Percentiles rank a stretch among this genome's conserved stretches.
These are phyloP conservation scores for Lates japonicus DNA, from an alignment of 2,797 vertebrate genomes.

Conservation along the genomic window DNA sequence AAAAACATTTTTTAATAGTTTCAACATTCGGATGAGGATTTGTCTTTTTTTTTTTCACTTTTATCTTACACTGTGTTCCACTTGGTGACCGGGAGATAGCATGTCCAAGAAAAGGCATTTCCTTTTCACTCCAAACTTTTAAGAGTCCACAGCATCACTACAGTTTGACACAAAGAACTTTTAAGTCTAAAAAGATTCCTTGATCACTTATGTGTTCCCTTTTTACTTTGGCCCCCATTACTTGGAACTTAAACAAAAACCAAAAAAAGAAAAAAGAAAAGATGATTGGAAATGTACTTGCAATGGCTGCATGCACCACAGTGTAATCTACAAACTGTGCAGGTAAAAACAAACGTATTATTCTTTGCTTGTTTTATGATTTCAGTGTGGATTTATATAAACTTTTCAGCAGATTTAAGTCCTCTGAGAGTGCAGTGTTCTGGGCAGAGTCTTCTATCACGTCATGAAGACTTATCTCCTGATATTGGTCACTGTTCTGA, in stretches of 20 bases:
- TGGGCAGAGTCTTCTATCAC: neutral
- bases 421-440: neutral
- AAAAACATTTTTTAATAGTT: slow-evolving; percentile 84
- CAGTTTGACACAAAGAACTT: slow-evolving; percentile 69
- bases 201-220: slow-evolving; percentile 46
- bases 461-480: slow-evolving; percentile 2
- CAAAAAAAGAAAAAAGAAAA: neutral
- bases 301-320: slow-evolving; percentile 75
- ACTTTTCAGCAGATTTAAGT: slow-evolving; percentile 19
- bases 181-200: slow-evolving; percentile 46
- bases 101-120: slow-evolving; percentile 65
- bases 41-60: slow-evolving; percentile 48
- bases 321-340: slow-evolving; percentile 59
- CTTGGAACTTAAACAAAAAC: slow-evolving; percentile 53
- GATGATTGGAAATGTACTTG: slow-evolving; percentile 43
- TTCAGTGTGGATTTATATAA: slow-evolving; percentile 23
- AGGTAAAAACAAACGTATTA: slow-evolving; percentile 38
- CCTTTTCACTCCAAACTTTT: slow-evolving; percentile 45
- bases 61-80: slow-evolving; percentile 73
- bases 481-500: slow-evolving; percentile 31
- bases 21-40: slow-evolving; percentile 82
- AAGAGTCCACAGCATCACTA: slow-evolving; percentile 56
- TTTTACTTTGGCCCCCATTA: slow-evolving; percentile 71
- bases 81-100: slow-evolving; percentile 56
- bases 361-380: slow-evolving; percentile 17